Evolutionary conservation across 2,888 invertebrate genomes (phyloP), one percentile per base, ranked within the genome.

Genomic region (Thymelicus lineola): DNA sequence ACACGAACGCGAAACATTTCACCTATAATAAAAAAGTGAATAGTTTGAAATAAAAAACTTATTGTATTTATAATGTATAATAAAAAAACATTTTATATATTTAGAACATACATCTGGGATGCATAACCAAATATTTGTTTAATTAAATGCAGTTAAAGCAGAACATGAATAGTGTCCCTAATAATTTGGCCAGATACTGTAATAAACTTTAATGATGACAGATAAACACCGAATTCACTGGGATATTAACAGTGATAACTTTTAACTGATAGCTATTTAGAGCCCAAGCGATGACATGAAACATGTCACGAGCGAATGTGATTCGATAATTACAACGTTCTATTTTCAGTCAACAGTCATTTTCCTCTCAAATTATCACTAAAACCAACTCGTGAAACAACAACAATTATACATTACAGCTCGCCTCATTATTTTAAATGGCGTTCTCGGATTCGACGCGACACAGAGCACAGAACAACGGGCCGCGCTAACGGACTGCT

Each of bases 391-490:
- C 71, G 73, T 73, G 73, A 72, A 74, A 77, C 74, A 75, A 75
- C 70, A 72, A 68, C 72, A 77, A 74, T 72, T 73, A 75, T 75
- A 77, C 76, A 79, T 79, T 72, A 76, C 76, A 78, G 77, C 79
- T 81, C 79, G 76, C 79, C 76, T 83, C 85, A 83, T 87, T 86
- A 86, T 85, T 87, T 88, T 87, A 86, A 86, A 87, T 83, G 80
- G 82, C 79, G 75, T 77, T 76, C 80, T 71, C 82, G 80, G 82
- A 84, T 85, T 83, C 82, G 82, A 81, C 74, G 12, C 15, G 20
- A 35, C 35, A 53, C 48, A 74, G 76, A 82, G 79, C 79, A 75
- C 75, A 42, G 50, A 15, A 35, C 5, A 53, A 10, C 53, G 63
- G 71, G 72, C 72, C 73, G 48, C 38, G 73, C 70, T 71, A 61